These are phyloP conservation scores for Orycteropus afer DNA, from an alignment of 2,113 vertebrate genomes.

Conservation along the genomic window DNA sequence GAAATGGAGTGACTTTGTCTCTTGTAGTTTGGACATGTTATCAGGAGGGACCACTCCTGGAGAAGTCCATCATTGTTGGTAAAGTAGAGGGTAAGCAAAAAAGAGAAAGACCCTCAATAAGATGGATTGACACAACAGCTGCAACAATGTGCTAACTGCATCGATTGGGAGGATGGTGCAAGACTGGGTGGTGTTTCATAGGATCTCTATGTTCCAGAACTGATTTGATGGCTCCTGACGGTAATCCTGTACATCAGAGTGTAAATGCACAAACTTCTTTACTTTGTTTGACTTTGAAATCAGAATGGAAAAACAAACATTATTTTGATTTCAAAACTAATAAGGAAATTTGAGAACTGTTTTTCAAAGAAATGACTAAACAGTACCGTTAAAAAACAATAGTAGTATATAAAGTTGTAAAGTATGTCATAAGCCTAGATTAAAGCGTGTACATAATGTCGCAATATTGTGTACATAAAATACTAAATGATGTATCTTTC, in stretches of 20 bases:
- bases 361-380: not conserved
- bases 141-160: too few species aligned
- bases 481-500: not conserved
- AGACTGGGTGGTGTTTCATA: too few species aligned
- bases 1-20: too few species aligned
- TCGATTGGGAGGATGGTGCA: too few species aligned
- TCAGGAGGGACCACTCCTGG: too few species aligned
- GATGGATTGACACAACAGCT: too few species aligned
- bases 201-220: too few species aligned
- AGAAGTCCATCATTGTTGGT: too few species aligned
- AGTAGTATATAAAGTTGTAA: constrained; percentile 42
- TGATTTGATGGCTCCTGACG: too few species aligned
- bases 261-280: not conserved
- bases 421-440: constrained; percentile 5
- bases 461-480: not conserved
- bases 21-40: too few species aligned
- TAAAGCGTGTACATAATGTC: not conserved
- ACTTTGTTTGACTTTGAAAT: constrained; percentile 50
- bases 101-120: too few species aligned
- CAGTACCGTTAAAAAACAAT: not conserved
- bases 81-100: too few species aligned
- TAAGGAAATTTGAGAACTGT: not conserved
- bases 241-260: not conserved
- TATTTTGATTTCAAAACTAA: constrained; percentile 44
- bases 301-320: constrained; percentile 4